Conservation (phyloP, 2,888 invertebrate species). For the Cephus spinipes region DNA sequence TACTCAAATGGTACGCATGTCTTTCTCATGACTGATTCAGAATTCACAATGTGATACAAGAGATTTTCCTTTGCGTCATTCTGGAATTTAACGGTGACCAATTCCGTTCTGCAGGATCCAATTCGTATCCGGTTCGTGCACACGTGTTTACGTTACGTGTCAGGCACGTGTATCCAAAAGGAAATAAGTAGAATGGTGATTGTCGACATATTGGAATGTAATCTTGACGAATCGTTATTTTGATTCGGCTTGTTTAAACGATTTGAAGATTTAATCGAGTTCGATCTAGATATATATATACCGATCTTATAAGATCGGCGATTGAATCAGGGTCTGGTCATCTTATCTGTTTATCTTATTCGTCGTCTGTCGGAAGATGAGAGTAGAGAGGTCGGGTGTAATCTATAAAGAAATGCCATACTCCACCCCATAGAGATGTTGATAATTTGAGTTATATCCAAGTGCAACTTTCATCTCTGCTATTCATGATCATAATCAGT, state of each 20-base stretch:
- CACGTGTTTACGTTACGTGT: neutral
- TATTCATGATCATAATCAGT: slow-evolving; percentile 41
- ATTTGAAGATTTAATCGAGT: neutral
- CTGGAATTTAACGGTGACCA: neutral
- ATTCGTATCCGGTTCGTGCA: neutral
- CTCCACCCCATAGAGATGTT: neutral
- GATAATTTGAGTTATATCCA: neutral
- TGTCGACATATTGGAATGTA: neutral
- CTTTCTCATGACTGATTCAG: neutral
- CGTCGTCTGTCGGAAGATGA: neutral
- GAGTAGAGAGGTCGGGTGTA: neutral
- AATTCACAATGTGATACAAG: neutral
- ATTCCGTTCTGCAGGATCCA: neutral
- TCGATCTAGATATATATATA: neutral
- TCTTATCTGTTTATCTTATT: neutral
- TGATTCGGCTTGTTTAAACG: neutral
- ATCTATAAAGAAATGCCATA: neutral
- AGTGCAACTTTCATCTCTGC: slow-evolving; percentile 18
- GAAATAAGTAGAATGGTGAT: neutral
- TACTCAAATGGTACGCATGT: neutral
- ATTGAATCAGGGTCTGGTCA: neutral
- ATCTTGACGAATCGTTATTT: neutral
- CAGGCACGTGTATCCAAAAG: neutral
- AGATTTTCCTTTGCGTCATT: slow-evolving; percentile 6
- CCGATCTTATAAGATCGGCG: neutral